These are phyloP conservation scores for Phataginus tetradactyla DNA, from an alignment of 2,797 vertebrate species.

Conservation along the genomic window DNA sequence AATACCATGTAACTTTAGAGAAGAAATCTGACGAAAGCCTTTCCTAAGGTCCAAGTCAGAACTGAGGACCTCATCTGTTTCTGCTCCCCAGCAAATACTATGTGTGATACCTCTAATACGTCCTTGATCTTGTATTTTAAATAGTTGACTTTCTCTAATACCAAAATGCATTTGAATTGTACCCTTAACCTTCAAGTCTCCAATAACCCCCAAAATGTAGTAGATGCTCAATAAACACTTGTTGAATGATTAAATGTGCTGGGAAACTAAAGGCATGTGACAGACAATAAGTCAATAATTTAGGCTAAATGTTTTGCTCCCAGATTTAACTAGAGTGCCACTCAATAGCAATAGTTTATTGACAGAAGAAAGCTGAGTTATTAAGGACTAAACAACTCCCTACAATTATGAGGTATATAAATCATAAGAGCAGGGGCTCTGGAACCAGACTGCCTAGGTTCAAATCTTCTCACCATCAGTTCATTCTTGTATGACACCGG, in stretches of 20 bases:
- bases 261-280: neutral
- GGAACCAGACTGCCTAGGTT: neutral
- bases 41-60: neutral
- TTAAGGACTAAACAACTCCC: neutral
- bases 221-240: neutral
- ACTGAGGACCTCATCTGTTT: neutral
- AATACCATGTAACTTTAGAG: neutral
- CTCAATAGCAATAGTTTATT: neutral
- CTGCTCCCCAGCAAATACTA: neutral
- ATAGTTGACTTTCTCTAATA: neutral
- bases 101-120: neutral
- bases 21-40: neutral
- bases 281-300: neutral
- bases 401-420: neutral
- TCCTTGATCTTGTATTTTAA: neutral
- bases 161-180: neutral
- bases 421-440: neutral
- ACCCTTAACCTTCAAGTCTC: slow-evolving; percentile 12
- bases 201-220: neutral
- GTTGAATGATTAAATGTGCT: neutral
- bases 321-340: neutral
- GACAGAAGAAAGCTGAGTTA: neutral
- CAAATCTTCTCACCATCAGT: neutral
- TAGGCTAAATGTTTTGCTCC: neutral
- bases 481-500: neutral